These are phyloP conservation scores for Numida meleagris DNA, from an alignment of 2,113 vertebrate genomes.

Conservation along the genomic window DNA sequence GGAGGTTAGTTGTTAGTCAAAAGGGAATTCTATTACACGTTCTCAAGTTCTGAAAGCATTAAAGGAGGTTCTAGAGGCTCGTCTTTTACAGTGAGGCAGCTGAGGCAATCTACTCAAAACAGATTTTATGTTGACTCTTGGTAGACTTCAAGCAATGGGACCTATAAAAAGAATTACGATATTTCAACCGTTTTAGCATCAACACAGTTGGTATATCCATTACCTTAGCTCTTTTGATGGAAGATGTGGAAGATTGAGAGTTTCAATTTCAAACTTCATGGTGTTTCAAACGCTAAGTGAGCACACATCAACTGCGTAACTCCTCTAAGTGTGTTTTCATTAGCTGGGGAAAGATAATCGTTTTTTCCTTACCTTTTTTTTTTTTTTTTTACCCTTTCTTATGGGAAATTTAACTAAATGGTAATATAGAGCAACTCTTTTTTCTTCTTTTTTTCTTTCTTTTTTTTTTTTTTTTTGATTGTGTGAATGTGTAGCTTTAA, in stretches of 20 bases:
- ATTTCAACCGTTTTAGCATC: constrained; percentile 18
- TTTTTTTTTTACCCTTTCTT: neutral
- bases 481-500: neutral
- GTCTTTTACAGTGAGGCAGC: constrained; percentile 21
- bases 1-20: constrained; percentile 21
- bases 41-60: constrained; percentile 45
- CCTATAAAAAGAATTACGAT: constrained; percentile 49
- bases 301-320: neutral
- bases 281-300: neutral
- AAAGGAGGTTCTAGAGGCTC: constrained; percentile 5
- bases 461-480: neutral
- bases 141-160: constrained; percentile 7
- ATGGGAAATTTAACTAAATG: neutral
- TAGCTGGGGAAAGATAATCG: neutral
- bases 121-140: constrained; percentile 41
- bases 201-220: constrained; percentile 19
- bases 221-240: constrained; percentile 23
- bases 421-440: neutral
- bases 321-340: neutral
- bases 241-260: neutral
- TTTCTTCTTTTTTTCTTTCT: neutral
- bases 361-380: neutral
- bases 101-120: constrained; percentile 14
- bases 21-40: constrained; percentile 38
- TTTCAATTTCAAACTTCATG: constrained; percentile 11